Base-by-base conservation (phyloP, 1,140 invertebrate species). In the Pantala flavescens region DNA sequence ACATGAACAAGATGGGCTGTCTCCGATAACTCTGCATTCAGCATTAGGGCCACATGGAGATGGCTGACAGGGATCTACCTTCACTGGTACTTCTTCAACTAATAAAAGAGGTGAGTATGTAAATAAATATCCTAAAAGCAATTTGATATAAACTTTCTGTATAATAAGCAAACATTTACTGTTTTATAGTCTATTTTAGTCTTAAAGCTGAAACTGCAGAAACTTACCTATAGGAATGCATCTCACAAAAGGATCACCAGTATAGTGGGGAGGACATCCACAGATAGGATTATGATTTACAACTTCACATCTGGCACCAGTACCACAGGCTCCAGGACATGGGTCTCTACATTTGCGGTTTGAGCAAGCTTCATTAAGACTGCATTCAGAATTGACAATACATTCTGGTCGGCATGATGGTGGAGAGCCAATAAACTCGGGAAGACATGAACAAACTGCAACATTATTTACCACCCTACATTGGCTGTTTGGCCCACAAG, bases 1-100 rank as follows among this genome's bases (percentile, higher is more conserved):
- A 80, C 90, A 91, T 77, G 86, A 85, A 77, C 90, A 91, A 3
- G 87, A 84, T 24, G 88, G 85, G 24, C 82, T 81, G 73, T 87
- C 85, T 75, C 84, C 84, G 71, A 84, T 82, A 77, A 86, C 85
- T 77, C 82, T 83, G 79, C 90, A 91, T 78, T 86, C 79, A 28
- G 88, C 86, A 81, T 90, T 90, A 19, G 86, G 85, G 74, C 88
- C 90, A 81, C 90, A 91, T 0, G 88, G 87, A 63, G 87, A 87
- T 74, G 88, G 87, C 74, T 85, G 80, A 79, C 88, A 89, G 72
- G 87, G 86, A 76, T 87, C 87, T 24, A 70, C 49, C 23, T 36
- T 14, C 19, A 10, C 71, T 19, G 36, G 23, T 42, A 19, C 14
- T n/a, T 72, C 71, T 24, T 72, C 71, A 16, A 72, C 49, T 63